Base-by-base conservation (phyloP, 2,888 invertebrate genomes). In the Stenotaenia linearis region DNA sequence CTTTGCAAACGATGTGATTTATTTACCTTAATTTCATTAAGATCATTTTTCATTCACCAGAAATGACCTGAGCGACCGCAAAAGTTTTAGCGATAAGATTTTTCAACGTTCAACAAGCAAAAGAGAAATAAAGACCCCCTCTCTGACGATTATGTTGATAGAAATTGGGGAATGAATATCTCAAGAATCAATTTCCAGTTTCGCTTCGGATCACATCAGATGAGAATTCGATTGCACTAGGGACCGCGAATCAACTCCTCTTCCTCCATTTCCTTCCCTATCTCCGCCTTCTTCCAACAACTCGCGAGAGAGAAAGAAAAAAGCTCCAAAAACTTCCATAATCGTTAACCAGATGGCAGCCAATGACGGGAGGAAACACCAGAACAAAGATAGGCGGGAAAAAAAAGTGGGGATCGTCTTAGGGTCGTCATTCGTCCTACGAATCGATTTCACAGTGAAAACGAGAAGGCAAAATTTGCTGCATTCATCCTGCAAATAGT, bases 21-120 rank as follows among this genome's bases (percentile, higher is more conserved):
- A 79, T 30, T 79, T 18, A 1, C 74, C 35, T 79, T 79, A 79
- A 79, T 79, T 79, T 79, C 79, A 79, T 79, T 79, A 79, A 75
- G 79, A 74, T 40, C 79, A 74, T 79, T 79, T 75, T 75, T 79
- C 79, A 79, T 37, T 78, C 25, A 30, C 30, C 69, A n/a, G 61
- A 75, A 78, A 78, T 25, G 78, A 61, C 61, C 78, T 56, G 32
- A 28, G 15, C 76, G 78, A 30, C 78, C 78, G 78, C 78, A n/a
- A 18, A 32, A 28, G 18, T 37, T 77, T 50, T 10, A 69, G 69
- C 69, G 69, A 69, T 56, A 37, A 30, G 32, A 56, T 15, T 30
- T 40, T 61, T 61, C 61, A 18, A 50, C 61, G 78, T 56, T 30
- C 25, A 18, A 56, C 45, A 61, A 56, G 61, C 56, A 77, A 56